Evolutionary conservation across 2,888 invertebrate species (phyloP), one percentile per base, ranked within the genome.

Genomic region (Acronicta leporina): DNA sequence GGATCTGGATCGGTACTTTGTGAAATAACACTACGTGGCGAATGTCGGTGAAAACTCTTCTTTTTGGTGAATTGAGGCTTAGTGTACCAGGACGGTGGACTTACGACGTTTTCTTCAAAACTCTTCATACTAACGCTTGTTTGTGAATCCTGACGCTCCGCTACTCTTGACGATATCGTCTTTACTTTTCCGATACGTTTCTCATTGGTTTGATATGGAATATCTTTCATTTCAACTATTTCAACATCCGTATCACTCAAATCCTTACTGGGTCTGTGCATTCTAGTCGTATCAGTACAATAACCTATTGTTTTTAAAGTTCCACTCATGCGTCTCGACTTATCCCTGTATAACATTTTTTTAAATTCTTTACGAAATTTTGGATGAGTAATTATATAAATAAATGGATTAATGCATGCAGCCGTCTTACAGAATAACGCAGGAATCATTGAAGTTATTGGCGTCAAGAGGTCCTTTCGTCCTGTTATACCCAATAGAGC

Each of bases 341-440:
- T 93, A 57, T 91, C 89, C 63, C 83, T 88, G 57, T 81, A 89
- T 44, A 95, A 80, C 53, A 95, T 78, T 65, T 93, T 92, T 62
- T 89, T 87, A 27, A 96, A 89, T 83, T 97, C 97, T 67, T 94
- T 94, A 52, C 96, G 95, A 88, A 97, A 97, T 79, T 95, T 96
- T 0, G 97, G 97, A 92, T 98, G 97, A 2, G 96, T 97, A 42
- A 97, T 95, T 6, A 97, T 96, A 83, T 97, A 97, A 63, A 97
- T 95, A 81, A 97, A 97, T 0, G 98, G 97, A 89, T 98, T 97
- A 63, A 97, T 95, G 82, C 97, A 97, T 41, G 97, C 97, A 0
- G 97, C 97, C 0, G 96, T 96, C 88, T 98, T 98, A 85, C 97
- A 97, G 85, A 97, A 97, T 65, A 97, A 88, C 0, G 97, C 97